These are phyloP conservation scores for Drosophila neotestacea DNA, from an alignment of 2,888 invertebrate genomes.

Conservation along the genomic window DNA sequence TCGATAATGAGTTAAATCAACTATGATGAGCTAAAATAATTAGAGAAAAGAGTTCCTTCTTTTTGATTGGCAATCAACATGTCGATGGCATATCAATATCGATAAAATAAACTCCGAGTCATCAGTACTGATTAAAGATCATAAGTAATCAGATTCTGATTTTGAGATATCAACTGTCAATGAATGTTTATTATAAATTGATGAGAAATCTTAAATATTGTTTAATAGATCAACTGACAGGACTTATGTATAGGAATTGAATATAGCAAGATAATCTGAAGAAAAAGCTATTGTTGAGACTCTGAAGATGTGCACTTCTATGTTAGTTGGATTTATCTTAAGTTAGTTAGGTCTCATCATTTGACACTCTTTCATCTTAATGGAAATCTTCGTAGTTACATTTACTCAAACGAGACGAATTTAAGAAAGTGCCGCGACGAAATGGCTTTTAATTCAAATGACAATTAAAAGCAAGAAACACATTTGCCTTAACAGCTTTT, in stretches of 20 bases:
- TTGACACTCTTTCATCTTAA: slow-evolving; percentile 6
- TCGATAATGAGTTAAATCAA: slow-evolving; percentile 15
- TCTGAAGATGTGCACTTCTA: not conserved
- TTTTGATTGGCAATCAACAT: slow-evolving; percentile 1
- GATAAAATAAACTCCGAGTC: not conserved
- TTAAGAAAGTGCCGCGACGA: slow-evolving; percentile 44
- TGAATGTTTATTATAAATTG: not conserved
- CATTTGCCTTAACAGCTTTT: slow-evolving; percentile 36
- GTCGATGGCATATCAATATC: not conserved
- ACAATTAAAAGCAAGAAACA: slow-evolving; percentile 64
- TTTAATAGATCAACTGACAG: too few relatives aligned
- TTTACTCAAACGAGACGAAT: slow-evolving; percentile 3
- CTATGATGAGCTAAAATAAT: not conserved
- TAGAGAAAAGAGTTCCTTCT: not conserved
- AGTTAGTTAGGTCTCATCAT: not conserved
- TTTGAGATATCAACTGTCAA: not conserved
- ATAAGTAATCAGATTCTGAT: too few relatives aligned
- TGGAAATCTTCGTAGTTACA: slow-evolving; percentile 4
- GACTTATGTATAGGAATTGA: too few relatives aligned
- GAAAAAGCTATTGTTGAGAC: too few relatives aligned
- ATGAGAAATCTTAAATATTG: not conserved
- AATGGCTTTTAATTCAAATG: slow-evolving; percentile 72
- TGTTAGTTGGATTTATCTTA: not conserved
- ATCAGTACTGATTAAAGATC: too few relatives aligned
- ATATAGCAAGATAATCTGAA: too few relatives aligned